Percentiles rank a stretch among this genome's conserved stretches.
These are phyloP conservation scores for Palythoa heliodiscus DNA, from an alignment of 92 coral and sea anemone species.

Conservation along the genomic window DNA sequence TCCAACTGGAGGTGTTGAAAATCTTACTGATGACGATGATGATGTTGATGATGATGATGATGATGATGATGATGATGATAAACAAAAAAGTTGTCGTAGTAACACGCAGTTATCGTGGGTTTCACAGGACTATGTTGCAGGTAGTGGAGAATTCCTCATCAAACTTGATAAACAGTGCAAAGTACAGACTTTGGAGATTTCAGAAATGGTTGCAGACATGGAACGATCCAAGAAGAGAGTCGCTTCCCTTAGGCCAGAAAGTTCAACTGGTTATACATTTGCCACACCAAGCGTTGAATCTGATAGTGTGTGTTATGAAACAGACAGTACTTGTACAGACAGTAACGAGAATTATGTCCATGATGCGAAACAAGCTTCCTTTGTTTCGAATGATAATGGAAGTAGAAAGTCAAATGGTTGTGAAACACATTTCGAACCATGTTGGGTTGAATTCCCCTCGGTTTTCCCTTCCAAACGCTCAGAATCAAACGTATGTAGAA, in stretches of 20 bases:
- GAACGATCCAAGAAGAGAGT: slow-evolving; percentile 57
- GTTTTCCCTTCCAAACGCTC: slow-evolving; percentile 32
- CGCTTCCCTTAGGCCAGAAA: slow-evolving; percentile 38
- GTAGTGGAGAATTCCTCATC: slow-evolving; percentile 61
- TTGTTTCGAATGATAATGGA: background rate
- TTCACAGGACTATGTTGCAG: slow-evolving; percentile 75
- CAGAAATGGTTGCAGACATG: slow-evolving; percentile 72
- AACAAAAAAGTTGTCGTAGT: background rate
- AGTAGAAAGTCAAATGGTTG: background rate
- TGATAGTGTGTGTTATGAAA: background rate
- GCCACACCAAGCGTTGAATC: background rate
- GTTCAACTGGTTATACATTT: background rate
- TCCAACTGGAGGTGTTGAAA: slow-evolving; percentile 72
- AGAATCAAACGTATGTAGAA: slow-evolving; percentile 3
- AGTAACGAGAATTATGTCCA: background rate
- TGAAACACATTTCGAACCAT: slow-evolving; percentile 44
- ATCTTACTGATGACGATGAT: slow-evolving; percentile 59
- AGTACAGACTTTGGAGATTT: slow-evolving; percentile 67
- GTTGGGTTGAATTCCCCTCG: slow-evolving; percentile 80
- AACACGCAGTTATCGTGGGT: slow-evolving; percentile 32
- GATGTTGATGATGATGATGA: background rate
- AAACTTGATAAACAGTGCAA: slow-evolving; percentile 57
- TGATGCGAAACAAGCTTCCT: slow-evolving; percentile 17
- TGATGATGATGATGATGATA: background rate
- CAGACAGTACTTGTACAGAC: background rate